Base-by-base conservation (phyloP, 2,113 vertebrate genomes). In the Siniperca knerii region DNA sequence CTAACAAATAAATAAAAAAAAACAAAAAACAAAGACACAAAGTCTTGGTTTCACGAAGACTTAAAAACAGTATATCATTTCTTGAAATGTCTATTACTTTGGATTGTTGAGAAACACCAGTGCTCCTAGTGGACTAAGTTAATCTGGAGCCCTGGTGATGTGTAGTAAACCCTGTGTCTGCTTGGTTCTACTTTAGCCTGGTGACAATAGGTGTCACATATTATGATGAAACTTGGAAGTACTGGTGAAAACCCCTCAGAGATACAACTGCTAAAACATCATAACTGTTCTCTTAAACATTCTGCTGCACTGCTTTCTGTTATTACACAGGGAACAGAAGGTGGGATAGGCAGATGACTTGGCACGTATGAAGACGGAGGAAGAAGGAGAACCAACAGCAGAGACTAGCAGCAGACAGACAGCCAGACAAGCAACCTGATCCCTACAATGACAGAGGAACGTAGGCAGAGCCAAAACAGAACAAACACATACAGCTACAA, bases 361-460 rank as follows among this genome's bases (percentile, higher is more conserved):
- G 82, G 80, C 81, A 93, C 21, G 54, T 80, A 81, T 52, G 42
- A 84, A 74, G 71, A 81, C 54, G 67, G 71, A 76, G 66, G 48
- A 37, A 86, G 64, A 80, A 82, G 25, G 23, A 81, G 37, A 80
- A 77, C 71, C 71, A 85, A 79, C 62, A 82, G 74, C 71, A 66
- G 40, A 78, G 66, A 85, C 66, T 29, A 80, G 78, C 48, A 84
- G 77, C 78, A 84, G 72, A 87, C 77, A 85, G 77, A 83, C 64
- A 88, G 82, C 70, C 60, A 93, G 79, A 83, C 81, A 84, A 71
- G 80, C 65, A 90, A 81, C 71, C 71, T 55, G 67, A 89, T 82
- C 54, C 44, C 71, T 37, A 69, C 89, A 81, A 83, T 78, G 81
- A 90, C 75, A 80, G 66, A 61, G 75, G 74, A 81, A 78, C 13